phyloP scores from a whole-genome alignment of 1,140 invertebrate genomes.

The Hyles vespertilio region DNA sequence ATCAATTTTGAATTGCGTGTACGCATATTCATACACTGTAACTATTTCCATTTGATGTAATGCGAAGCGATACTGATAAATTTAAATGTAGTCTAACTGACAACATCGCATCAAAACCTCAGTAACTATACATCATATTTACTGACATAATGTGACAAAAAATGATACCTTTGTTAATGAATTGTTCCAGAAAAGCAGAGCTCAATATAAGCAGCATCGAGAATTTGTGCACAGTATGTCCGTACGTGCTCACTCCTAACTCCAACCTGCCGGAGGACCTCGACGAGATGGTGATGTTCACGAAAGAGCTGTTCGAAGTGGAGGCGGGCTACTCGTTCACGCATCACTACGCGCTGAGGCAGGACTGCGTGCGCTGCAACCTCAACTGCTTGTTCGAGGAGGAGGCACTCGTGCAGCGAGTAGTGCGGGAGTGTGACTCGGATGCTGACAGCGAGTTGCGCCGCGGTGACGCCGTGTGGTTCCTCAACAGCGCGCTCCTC shows the following conservation, averaged over 20 bases:
- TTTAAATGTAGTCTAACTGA: too few relatives aligned
- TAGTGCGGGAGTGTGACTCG: constrained; percentile 15
- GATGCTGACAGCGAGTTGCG: constrained; percentile 9
- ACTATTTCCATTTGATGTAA: too few relatives aligned
- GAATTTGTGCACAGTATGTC: constrained; percentile 33
- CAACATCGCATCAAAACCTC: too few relatives aligned
- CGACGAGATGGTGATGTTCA: constrained; percentile 16
- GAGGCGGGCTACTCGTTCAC: background rate
- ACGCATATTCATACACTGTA: too few relatives aligned
- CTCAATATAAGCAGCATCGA: constrained; percentile 34
- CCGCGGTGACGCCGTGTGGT: constrained; percentile 17
- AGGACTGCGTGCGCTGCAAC: constrained; percentile 28
- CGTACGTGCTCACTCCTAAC: constrained; percentile 17
- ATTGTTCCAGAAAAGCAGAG: constrained; percentile 31
- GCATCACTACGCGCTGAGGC: constrained; percentile 30
- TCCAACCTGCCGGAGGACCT: constrained; percentile 2
- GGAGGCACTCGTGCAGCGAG: constrained; percentile 21
- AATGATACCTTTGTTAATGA: too few relatives aligned
- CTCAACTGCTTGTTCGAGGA: constrained; percentile 40
- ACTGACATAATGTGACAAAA: too few relatives aligned
- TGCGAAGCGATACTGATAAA: too few relatives aligned
- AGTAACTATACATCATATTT: too few relatives aligned
- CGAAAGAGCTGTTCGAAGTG: constrained; percentile 17
- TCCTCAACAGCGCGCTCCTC: constrained; percentile 26
- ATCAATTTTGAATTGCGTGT: too few relatives aligned